phyloP scores from a whole-genome alignment of 2,888 invertebrate genomes.

The Elysia crispata region DNA sequence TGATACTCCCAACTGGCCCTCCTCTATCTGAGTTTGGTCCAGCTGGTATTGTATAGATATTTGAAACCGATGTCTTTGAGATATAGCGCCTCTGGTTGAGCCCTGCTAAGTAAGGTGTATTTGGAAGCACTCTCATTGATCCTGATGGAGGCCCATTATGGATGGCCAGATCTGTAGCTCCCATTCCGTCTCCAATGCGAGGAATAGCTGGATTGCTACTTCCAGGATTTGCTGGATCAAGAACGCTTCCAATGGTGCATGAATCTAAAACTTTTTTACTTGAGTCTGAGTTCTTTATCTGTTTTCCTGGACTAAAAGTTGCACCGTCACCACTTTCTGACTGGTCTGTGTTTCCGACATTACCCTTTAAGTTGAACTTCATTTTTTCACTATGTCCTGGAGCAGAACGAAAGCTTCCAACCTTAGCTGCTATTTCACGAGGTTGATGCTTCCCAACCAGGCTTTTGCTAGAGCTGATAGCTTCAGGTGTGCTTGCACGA shows the following conservation, averaged over 20 bases:
- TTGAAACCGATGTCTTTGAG: conserved; percentile 68
- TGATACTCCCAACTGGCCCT: neutral
- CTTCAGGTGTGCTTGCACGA: conserved; percentile 7
- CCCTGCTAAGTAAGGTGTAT: conserved; percentile 28
- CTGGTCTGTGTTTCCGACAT: no score
- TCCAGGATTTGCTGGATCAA: neutral
- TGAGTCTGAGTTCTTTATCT: neutral
- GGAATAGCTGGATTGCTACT: conserved; percentile 6
- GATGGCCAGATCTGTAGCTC: neutral
- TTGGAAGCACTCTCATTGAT: conserved; percentile 20
- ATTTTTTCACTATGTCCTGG: conserved; percentile 15
- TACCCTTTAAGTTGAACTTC: conserved; percentile 11
- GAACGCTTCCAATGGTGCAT: conserved; percentile 5
- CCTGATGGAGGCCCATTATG: conserved; percentile 20
- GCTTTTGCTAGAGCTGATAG: neutral
- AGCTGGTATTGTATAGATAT: conserved; percentile 64
- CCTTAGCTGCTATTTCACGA: conserved; percentile 20
- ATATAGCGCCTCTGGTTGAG: conserved; percentile 57
- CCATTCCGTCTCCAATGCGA: neutral
- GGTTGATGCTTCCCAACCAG: neutral
- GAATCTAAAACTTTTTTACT: conserved; percentile 11
- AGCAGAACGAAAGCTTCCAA: conserved; percentile 33
- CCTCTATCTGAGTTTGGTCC: conserved; percentile 50
- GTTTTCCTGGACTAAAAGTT: neutral
- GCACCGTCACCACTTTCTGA: neutral